Conservation (phyloP, 2,888 invertebrate species). For the Trichacis sp. region DNA sequence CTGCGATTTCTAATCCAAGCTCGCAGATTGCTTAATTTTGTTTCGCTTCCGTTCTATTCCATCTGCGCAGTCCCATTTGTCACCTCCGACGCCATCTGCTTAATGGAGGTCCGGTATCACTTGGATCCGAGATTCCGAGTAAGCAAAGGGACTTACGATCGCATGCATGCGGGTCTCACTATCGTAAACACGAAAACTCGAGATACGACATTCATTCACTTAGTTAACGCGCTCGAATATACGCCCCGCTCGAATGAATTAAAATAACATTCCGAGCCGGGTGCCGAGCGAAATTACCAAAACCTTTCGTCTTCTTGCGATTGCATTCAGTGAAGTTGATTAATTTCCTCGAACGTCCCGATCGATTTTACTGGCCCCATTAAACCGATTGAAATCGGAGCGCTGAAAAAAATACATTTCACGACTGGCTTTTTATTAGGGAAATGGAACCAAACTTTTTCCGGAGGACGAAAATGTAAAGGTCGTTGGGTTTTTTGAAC, state of each 20-base stretch:
- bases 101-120: constrained; percentile 23
- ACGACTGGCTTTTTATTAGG: too few relatives aligned
- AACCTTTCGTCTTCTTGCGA: too few relatives aligned
- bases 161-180: constrained; percentile 23
- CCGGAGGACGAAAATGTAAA: too few relatives aligned
- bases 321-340: too few relatives aligned
- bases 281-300: too few relatives aligned
- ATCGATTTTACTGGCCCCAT: too few relatives aligned
- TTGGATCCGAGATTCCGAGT: constrained; percentile 11
- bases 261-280: constrained; percentile 7
- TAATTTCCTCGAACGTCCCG: too few relatives aligned
- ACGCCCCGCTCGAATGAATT: constrained; percentile 12
- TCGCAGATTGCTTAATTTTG: constrained; percentile 23
- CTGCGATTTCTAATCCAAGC: not conserved
- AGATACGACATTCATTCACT: constrained; percentile 27
- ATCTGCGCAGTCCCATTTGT: constrained; percentile 24
- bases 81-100: constrained; percentile 26
- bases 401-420: too few relatives aligned
- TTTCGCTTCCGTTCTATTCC: constrained; percentile 28
- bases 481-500: too few relatives aligned
- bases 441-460: too few relatives aligned
- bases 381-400: too few relatives aligned
- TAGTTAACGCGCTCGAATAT: constrained; percentile 11
- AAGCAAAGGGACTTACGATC: constrained; percentile 29
- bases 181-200: constrained; percentile 34